Percentiles rank a stretch among this genome's conserved stretches.
These are phyloP conservation scores for Characodon lateralis DNA, from an alignment of 2,797 vertebrate species.

Conservation along the genomic window DNA sequence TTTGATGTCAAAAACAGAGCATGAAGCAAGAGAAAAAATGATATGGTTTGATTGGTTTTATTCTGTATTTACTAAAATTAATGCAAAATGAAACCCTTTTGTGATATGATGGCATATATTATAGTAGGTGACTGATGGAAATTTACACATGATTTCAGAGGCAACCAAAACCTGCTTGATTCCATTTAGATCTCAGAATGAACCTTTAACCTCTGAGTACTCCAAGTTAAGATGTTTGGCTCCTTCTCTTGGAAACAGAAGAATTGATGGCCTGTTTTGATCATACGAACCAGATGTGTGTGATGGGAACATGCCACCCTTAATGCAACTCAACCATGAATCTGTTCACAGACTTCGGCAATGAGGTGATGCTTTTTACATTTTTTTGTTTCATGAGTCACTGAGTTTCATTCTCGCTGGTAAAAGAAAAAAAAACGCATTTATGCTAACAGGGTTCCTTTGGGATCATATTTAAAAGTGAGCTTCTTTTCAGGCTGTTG, in stretches of 20 bases:
- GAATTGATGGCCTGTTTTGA: constrained; percentile 58
- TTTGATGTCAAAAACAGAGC: background rate
- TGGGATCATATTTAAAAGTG: constrained; percentile 38
- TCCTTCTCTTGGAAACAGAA: constrained; percentile 55
- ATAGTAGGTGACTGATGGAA: background rate
- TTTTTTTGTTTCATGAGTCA: constrained; percentile 50
- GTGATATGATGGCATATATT: background rate
- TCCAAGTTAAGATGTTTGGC: constrained; percentile 31
- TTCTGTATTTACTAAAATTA: background rate
- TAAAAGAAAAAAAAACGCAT: constrained; percentile 46
- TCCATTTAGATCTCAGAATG: constrained; percentile 9
- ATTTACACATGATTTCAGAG: constrained; percentile 4
- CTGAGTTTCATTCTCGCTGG: constrained; percentile 37
- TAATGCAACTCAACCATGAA: constrained; percentile 37
- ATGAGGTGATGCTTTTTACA: constrained; percentile 54
- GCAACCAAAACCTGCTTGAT: background rate
- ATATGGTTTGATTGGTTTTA: background rate
- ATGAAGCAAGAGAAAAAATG: background rate
- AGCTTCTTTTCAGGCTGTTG: constrained; percentile 52
- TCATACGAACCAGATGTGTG: constrained; percentile 73
- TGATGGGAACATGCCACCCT: constrained; percentile 62
- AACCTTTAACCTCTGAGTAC: constrained; percentile 24
- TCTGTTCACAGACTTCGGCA: constrained; percentile 21
- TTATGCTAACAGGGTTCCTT: constrained; percentile 37
- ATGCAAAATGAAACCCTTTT: background rate